Evolutionary conservation across 1,140 invertebrate genomes (phyloP).

Genomic region (Drosophila serrata): DNA sequence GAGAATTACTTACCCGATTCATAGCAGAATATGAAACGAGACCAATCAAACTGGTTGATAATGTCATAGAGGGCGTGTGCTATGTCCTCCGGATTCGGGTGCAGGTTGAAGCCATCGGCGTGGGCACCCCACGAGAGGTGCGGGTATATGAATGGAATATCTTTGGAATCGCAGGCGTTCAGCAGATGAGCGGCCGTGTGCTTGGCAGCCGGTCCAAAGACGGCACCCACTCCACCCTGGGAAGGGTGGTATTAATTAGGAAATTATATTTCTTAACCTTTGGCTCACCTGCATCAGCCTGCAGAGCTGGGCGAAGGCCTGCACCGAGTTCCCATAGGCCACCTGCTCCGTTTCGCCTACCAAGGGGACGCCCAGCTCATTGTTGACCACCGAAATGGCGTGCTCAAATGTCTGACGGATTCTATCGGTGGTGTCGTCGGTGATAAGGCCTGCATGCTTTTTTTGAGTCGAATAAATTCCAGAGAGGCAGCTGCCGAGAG

Average conservation of each 20-base stretch:
- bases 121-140: slow-evolving; percentile 88
- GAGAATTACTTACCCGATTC: slow-evolving; percentile 86
- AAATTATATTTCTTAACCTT: background rate
- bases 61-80: slow-evolving; percentile 91
- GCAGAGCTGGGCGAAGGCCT: slow-evolving; percentile 83
- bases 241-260: background rate
- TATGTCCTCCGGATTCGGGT: slow-evolving; percentile 91
- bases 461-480: slow-evolving; percentile 47
- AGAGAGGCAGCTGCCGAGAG: slow-evolving; percentile 6
- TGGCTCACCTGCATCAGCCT: slow-evolving; percentile 79
- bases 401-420: slow-evolving; percentile 74
- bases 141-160: slow-evolving; percentile 94
- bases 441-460: slow-evolving; percentile 66
- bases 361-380: slow-evolving; percentile 68
- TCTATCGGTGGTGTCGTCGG: slow-evolving; percentile 62
- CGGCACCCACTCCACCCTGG: slow-evolving; percentile 89
- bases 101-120: slow-evolving; percentile 91
- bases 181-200: slow-evolving; percentile 91
- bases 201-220: slow-evolving; percentile 93
- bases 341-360: slow-evolving; percentile 57
- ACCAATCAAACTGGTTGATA: slow-evolving; percentile 92
- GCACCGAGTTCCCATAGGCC: slow-evolving; percentile 81
- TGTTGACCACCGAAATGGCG: slow-evolving; percentile 74
- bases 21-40: slow-evolving; percentile 94
- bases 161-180: slow-evolving; percentile 93